Evolutionary conservation across 2,797 vertebrate species (phyloP).

Genomic region (Spinibarbus caldwelli): DNA sequence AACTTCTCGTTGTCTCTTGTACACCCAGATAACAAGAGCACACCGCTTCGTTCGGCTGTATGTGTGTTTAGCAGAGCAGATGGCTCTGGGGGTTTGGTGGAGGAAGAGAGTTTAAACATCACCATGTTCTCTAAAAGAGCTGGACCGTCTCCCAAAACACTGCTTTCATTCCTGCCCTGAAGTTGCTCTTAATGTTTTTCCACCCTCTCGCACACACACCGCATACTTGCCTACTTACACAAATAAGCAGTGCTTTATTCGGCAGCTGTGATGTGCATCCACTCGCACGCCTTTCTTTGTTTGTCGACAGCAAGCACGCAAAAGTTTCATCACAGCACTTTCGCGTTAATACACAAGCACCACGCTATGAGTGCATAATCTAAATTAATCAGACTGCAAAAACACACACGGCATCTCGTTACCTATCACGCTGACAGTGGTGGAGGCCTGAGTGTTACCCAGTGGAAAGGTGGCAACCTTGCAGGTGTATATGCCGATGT

Average conservation of each 20-base stretch:
- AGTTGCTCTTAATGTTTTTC: conserved; percentile 42
- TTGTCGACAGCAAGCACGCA: conserved; percentile 9
- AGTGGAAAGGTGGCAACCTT: conserved; percentile 96
- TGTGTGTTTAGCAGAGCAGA: conserved; percentile 24
- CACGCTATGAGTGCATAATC: conserved; percentile 26
- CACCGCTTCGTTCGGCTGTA: conserved; percentile 27
- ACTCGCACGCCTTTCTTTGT: conserved; percentile 30
- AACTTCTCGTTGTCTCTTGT: neutral
- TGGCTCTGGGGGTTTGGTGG: conserved; percentile 36
- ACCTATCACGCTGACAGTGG: conserved; percentile 91
- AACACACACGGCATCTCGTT: conserved; percentile 46
- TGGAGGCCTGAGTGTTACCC: conserved; percentile 92
- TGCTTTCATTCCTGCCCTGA: conserved; percentile 36
- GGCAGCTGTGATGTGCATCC: conserved; percentile 32
- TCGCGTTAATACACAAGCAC: conserved; percentile 15
- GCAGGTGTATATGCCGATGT: conserved; percentile 93
- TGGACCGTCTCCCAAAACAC: too few relatives aligned
- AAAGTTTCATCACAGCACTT: conserved; percentile 47
- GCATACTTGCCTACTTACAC: conserved; percentile 38
- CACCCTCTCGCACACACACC: conserved; percentile 1
- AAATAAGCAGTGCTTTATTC: conserved; percentile 26
- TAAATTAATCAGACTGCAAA: conserved; percentile 22
- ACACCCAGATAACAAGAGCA: conserved; percentile 16
- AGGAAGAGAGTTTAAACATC: conserved; percentile 52
- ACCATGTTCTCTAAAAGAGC: too few relatives aligned